A percentile compares a stretch with the other conserved stretches of the same genome.
phyloP scores from a whole-genome alignment of 1,140 invertebrate species.

The Bombus affinis region DNA sequence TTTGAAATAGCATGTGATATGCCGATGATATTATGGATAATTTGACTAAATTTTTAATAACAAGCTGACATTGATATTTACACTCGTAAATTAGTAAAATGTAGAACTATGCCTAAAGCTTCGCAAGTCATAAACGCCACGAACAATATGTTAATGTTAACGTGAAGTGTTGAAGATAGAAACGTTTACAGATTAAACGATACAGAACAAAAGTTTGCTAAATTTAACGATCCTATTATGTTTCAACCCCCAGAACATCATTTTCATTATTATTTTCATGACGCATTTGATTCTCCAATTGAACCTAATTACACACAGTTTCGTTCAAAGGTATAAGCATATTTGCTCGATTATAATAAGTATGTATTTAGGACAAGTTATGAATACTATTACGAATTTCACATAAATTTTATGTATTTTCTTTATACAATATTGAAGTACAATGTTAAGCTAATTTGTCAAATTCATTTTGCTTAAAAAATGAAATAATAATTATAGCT shows the following conservation, averaged over 20 bases:
- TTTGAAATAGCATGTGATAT: background rate
- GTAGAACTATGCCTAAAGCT: background rate
- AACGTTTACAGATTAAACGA: background rate
- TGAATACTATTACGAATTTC: background rate
- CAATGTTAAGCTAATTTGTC: background rate
- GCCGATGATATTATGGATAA: background rate
- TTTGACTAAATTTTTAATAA: background rate
- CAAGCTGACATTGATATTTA: background rate
- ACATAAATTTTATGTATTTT: background rate
- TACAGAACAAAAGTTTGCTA: background rate
- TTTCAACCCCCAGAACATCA: background rate
- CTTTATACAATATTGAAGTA: background rate
- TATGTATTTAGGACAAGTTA: too few species aligned
- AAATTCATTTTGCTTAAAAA: background rate
- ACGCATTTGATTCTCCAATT: too few species aligned
- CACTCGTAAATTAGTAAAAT: background rate
- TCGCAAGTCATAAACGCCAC: too few species aligned
- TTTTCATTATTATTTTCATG: too few species aligned
- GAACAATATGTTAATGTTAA: background rate
- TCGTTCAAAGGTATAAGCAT: background rate
- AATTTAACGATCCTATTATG: background rate
- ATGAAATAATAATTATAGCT: too few species aligned
- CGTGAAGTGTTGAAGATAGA: background rate
- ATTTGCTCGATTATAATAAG: background rate
- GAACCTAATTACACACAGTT: background rate